Conservation (phyloP, 2,888 invertebrate genomes). For the Sarcophaga carnaria region DNA sequence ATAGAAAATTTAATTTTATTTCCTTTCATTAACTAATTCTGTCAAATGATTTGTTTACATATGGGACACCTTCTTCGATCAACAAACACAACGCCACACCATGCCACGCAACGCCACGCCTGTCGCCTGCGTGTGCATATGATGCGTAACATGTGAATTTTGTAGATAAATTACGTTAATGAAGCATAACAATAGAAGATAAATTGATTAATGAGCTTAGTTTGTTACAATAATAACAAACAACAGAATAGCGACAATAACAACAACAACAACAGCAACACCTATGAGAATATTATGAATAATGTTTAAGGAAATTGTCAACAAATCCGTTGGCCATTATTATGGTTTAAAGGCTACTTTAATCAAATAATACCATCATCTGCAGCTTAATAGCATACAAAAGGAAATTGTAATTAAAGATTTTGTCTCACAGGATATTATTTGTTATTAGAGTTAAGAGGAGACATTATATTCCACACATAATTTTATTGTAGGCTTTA, state of each 20-base stretch:
- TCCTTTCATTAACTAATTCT: constrained; percentile 3
- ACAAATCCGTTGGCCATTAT: constrained; percentile 3
- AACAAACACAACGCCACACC: too few species aligned
- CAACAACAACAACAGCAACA: background rate
- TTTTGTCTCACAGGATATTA: too few species aligned
- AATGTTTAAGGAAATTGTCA: background rate
- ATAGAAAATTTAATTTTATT: constrained; percentile 34
- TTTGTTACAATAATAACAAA: background rate
- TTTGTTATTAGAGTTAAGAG: too few species aligned
- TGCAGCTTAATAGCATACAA: too few species aligned
- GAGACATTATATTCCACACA: too few species aligned
- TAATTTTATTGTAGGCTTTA: too few species aligned
- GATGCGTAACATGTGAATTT: constrained; percentile 33
- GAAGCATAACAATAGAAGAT: constrained; percentile 53
- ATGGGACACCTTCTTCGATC: constrained; percentile 17
- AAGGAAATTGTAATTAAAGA: too few species aligned
- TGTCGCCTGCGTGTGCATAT: background rate
- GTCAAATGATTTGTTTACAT: background rate
- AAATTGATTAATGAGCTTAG: constrained; percentile 49
- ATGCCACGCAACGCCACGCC: constrained; percentile 11
- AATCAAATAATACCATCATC: too few species aligned
- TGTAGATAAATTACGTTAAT: constrained; percentile 56
- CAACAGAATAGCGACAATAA: background rate
- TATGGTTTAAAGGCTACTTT: background rate
- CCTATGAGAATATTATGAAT: background rate